Percentiles rank a stretch among this genome's conserved stretches.
Conservation (phyloP, 2,113 vertebrate species). For the Neogale vison region DNA sequence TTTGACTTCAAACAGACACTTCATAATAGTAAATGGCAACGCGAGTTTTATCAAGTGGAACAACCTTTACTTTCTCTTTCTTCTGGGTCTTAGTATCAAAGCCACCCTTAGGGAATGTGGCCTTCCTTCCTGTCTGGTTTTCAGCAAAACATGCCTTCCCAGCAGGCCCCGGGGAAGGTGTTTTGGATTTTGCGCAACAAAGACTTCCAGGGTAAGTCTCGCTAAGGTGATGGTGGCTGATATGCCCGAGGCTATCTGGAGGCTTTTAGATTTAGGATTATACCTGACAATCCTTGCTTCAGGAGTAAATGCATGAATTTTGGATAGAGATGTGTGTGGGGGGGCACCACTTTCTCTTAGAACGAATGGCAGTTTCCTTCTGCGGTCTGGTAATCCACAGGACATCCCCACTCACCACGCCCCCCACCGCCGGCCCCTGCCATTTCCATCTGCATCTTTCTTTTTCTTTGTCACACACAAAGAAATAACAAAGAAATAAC, state of each 20-base stretch:
- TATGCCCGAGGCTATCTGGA: not conserved
- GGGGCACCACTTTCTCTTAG: not conserved
- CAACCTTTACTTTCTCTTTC: conserved; percentile 65
- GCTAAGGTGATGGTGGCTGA: not conserved
- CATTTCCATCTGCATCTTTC: not conserved
- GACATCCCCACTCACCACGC: not conserved
- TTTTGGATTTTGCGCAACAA: not conserved
- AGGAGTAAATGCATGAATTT: not conserved
- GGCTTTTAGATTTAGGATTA: not conserved
- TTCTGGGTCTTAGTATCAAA: conserved; percentile 51
- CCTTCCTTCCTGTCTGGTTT: not conserved
- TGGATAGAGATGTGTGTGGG: not conserved
- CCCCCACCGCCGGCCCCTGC: not conserved
- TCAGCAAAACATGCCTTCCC: not conserved
- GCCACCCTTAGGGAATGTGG: not conserved
- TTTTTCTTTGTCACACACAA: not conserved
- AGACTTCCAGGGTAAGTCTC: not conserved
- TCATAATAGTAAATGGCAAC: conserved; percentile 66
- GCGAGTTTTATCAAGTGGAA: conserved; percentile 60
- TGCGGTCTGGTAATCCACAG: not conserved
- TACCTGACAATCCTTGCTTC: not conserved
- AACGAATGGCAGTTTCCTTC: not conserved
- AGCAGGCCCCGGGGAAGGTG: not conserved
- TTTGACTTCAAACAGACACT: conserved; percentile 73
- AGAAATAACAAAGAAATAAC: not conserved